Conservation (phyloP, 1,140 invertebrate species). For the Dinothrombium tinctorium region DNA sequence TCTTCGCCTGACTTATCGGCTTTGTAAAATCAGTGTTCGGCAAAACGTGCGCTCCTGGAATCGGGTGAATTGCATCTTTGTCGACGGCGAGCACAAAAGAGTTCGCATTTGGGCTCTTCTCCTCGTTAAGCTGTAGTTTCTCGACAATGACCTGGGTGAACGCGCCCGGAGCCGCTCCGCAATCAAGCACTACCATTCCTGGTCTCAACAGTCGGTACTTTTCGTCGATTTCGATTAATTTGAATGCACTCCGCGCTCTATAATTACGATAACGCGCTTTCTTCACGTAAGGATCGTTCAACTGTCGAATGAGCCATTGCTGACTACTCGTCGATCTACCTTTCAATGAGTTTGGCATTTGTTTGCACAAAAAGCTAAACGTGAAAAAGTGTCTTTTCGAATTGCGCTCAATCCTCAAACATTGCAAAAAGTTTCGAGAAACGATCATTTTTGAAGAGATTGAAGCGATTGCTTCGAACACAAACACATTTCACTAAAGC, state of each 20-base stretch:
- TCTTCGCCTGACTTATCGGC: constrained; percentile 19
- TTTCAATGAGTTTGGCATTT: no score
- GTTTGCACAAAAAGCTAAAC: no score
- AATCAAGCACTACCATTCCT: constrained; percentile 61
- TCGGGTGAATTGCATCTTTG: constrained; percentile 41
- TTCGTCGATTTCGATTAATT: constrained; percentile 83
- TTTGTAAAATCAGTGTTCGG: constrained; percentile 53
- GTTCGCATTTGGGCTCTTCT: not conserved
- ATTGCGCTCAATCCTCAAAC: no score
- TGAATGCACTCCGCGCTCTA: constrained; percentile 83
- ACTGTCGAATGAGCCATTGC: constrained; percentile 64
- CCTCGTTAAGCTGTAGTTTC: constrained; percentile 19
- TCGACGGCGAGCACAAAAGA: constrained; percentile 50
- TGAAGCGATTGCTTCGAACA: no score
- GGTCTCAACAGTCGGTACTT: constrained; percentile 49
- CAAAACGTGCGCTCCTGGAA: constrained; percentile 51
- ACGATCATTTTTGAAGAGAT: no score
- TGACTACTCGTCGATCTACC: no score
- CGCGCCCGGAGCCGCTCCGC: constrained; percentile 79
- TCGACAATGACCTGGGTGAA: constrained; percentile 74
- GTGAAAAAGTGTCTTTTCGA: no score
- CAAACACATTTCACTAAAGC: no score
- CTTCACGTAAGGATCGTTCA: constrained; percentile 73
- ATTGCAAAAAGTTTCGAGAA: no score
- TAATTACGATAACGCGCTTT: constrained; percentile 34